phyloP scores from a whole-genome alignment of 2,888 invertebrate genomes.

The Neocrepidodera transversa region DNA sequence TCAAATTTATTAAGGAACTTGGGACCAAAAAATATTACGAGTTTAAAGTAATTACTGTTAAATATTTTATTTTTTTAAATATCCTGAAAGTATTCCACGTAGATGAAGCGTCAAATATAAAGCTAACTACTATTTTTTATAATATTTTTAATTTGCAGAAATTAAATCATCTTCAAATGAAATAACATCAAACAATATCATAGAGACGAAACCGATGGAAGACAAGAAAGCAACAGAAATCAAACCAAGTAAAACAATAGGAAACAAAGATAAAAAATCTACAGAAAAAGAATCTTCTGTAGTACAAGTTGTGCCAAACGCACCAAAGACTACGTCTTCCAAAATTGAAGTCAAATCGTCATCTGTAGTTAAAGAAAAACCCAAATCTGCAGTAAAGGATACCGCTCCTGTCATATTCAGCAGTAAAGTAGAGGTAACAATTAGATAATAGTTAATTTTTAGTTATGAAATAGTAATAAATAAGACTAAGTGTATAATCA shows the following conservation, averaged over 20 bases:
- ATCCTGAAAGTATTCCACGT: too few species aligned
- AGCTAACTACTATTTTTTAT: too few species aligned
- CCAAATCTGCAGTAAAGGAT: slow-evolving; percentile 56
- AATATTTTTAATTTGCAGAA: slow-evolving; percentile 40
- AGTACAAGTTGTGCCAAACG: slow-evolving; percentile 47
- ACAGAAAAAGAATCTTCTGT: slow-evolving; percentile 57
- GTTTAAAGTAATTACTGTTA: too few species aligned
- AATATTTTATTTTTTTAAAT: too few species aligned
- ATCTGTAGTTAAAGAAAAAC: slow-evolving; percentile 58
- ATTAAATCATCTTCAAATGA: slow-evolving; percentile 40
- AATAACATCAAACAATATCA: slow-evolving; percentile 51
- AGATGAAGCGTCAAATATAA: too few species aligned
- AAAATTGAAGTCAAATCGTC: slow-evolving; percentile 66
- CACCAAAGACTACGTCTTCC: slow-evolving; percentile 57
- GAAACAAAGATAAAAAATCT: slow-evolving; percentile 60
- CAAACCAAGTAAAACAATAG: slow-evolving; percentile 60
- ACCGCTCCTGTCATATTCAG: slow-evolving; percentile 46
- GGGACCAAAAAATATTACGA: too few species aligned
- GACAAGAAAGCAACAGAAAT: slow-evolving; percentile 47
- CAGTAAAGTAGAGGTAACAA: slow-evolving; percentile 44
- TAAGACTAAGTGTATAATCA: too few species aligned
- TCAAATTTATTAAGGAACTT: too few species aligned
- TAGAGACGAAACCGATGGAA: slow-evolving; percentile 52
- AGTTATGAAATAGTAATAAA: too few species aligned
- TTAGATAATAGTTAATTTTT: too few species aligned